Evolutionary conservation across 30 jellyfish, hydroid and myxozoan genomes (phyloP), one percentile per base, ranked within the genome.

Genomic region (Turritopsis rubra): DNA sequence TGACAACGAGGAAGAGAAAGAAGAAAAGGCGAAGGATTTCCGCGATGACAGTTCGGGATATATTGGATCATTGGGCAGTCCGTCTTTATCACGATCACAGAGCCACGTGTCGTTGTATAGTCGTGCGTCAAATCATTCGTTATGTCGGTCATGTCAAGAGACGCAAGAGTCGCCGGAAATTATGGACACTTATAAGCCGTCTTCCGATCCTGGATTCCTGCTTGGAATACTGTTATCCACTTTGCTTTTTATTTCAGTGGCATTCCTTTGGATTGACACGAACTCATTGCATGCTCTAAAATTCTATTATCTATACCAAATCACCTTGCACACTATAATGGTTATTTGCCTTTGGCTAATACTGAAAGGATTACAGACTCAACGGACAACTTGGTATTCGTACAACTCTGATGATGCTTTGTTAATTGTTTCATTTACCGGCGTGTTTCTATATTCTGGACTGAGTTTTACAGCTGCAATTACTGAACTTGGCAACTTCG

Each of bases 41-140:
- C 91, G 79, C 65, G 97, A 91, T 29, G 97, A 91, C 66, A 91
- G 97, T 82, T 86, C 96, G 26, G 97, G 97, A 9, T 91, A 91
- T 54, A 68, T 87, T 21, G 97, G 97, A 22, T 87, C 96, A 60
- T 79, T 85, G 65, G 66, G 72, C 85, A 86, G 91, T 53, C 97
- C 97, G 18, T 79, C 96, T 23, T 91, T 91, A 91, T 91, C 97
- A 8, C 92, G 95, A 23, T 91, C 97, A 21, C 96, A 91, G 28
- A 91, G 97, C 83, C 97, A 87, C 83, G 77, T 88, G 83, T 90
- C 97, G 24, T 29, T 90, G 20, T 79, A 91, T 73, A 77, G 96
- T 21, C 81, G 96, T 22, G 84, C 54, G 18, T 91, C 97, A 54
- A 83, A 88, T n/a, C 74, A 87, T 18, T 87, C 97, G 18, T 74